Evolutionary conservation across 2,888 invertebrate genomes (phyloP).

Genomic region (Nesidiocoris tenuis): DNA sequence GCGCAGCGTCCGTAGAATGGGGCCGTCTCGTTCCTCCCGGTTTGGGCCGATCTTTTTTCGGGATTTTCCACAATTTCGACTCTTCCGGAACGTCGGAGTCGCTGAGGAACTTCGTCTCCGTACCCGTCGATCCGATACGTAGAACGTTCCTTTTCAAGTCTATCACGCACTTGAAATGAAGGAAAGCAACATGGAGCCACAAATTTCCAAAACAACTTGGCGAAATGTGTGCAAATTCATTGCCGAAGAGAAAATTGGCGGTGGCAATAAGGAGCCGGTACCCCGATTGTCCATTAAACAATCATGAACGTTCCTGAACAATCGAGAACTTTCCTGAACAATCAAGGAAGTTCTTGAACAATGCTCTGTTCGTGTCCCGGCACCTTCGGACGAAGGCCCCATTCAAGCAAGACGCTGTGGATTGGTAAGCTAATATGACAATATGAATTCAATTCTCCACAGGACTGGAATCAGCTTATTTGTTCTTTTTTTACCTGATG

Average conservation of each 20-base stretch:
- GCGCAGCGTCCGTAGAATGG: slow-evolving; percentile 3
- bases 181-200: too few relatives aligned
- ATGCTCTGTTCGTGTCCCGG: too few relatives aligned
- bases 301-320: neutral
- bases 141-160: slow-evolving; percentile 86
- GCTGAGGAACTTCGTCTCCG: slow-evolving; percentile 82
- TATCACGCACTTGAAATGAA: slow-evolving; percentile 82
- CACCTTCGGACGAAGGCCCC: too few relatives aligned
- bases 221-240: too few relatives aligned
- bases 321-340: neutral
- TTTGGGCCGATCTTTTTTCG: slow-evolving; percentile 6
- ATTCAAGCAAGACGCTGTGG: too few relatives aligned
- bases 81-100: slow-evolving; percentile 77
- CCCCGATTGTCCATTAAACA: too few relatives aligned
- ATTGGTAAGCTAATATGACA: too few relatives aligned
- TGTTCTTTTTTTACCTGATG: slow-evolving; percentile 73
- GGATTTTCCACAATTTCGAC: slow-evolving; percentile 28
- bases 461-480: too few relatives aligned
- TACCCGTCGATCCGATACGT: slow-evolving; percentile 90
- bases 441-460: too few relatives aligned
- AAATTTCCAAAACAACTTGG: too few relatives aligned
- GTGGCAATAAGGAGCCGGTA: too few relatives aligned
- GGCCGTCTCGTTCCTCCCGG: slow-evolving; percentile 1
- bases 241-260: too few relatives aligned
- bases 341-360: neutral